Evolutionary conservation across 1,140 invertebrate species (phyloP).

Genomic region (Rhysida immarginata): DNA sequence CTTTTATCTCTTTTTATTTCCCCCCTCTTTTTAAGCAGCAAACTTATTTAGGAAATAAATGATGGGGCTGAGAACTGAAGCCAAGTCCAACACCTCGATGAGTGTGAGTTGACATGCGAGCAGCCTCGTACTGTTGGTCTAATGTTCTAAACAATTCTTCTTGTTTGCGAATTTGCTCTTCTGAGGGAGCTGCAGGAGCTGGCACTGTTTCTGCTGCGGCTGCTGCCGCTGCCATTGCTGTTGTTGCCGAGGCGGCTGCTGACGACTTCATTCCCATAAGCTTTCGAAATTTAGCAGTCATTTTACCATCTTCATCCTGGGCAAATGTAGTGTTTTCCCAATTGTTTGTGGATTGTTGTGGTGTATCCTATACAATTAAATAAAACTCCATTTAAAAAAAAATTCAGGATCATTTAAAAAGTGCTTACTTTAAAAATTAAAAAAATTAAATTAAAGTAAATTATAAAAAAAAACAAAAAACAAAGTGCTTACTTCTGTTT

Average conservation of each 20-base stretch:
- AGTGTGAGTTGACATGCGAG: conserved; percentile 79
- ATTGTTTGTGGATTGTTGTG: conserved; percentile 27
- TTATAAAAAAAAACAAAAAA: background rate
- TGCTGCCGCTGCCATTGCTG: conserved; percentile 26
- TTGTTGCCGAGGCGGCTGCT: too few species aligned
- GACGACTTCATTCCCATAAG: conserved; percentile 92
- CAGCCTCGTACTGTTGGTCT: conserved; percentile 88
- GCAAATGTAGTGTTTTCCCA: conserved; percentile 73
- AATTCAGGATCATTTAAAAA: background rate
- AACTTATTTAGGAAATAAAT: conserved; percentile 7
- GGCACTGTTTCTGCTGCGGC: too few species aligned
- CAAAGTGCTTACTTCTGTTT: conserved; percentile 28
- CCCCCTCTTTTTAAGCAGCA: too few species aligned
- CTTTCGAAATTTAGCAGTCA: conserved; percentile 85
- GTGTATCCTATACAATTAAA: background rate
- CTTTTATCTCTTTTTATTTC: too few species aligned
- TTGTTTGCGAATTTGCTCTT: conserved; percentile 55
- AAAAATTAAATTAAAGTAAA: background rate
- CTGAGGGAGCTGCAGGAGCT: background rate
- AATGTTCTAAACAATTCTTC: conserved; percentile 80
- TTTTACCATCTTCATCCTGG: conserved; percentile 74
- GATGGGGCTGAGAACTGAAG: conserved; percentile 35
- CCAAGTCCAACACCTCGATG: conserved; percentile 82
- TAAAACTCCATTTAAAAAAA: too few species aligned
- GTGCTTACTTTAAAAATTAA: background rate